Evolutionary conservation across 2,113 vertebrate genomes (phyloP).

Genomic region (Cervus canadensis): DNA sequence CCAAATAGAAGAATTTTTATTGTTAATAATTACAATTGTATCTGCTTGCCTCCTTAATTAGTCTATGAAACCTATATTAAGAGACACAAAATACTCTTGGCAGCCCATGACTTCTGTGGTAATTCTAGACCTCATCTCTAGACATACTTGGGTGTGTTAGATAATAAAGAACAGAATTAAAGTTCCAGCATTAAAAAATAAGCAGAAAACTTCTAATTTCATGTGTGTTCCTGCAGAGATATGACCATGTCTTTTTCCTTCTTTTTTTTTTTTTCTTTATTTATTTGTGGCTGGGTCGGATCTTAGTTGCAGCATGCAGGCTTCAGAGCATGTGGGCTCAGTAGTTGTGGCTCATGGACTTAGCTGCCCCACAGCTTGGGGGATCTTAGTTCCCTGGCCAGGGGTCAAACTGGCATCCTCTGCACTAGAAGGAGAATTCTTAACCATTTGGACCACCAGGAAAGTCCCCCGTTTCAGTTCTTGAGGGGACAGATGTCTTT

Average conservation of each 20-base stretch:
- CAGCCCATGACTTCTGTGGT: neutral
- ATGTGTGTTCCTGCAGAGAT: neutral
- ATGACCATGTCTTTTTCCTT: neutral
- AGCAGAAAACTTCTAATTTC: neutral
- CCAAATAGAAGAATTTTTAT: constrained; percentile 25
- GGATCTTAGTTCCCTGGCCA: neutral
- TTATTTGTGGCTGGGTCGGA: neutral
- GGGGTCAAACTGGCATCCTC: neutral
- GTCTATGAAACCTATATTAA: constrained; percentile 35
- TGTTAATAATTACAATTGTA: constrained; percentile 45
- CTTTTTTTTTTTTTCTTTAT: neutral
- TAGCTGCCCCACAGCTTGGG: neutral
- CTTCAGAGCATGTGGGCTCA: neutral
- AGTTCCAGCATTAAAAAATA: neutral
- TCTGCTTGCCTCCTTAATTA: neutral
- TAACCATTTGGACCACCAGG: neutral
- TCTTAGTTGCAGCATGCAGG: neutral
- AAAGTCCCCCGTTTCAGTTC: neutral
- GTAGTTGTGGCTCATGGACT: neutral
- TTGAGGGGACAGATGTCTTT: neutral
- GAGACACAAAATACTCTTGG: constrained; percentile 2
- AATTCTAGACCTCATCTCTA: constrained; percentile 47
- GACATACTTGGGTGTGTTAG: neutral
- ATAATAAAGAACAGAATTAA: neutral
- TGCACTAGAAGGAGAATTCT: neutral